Base-by-base conservation (phyloP, 1,140 invertebrate species). In the Pseudomyrmex pallidus region DNA sequence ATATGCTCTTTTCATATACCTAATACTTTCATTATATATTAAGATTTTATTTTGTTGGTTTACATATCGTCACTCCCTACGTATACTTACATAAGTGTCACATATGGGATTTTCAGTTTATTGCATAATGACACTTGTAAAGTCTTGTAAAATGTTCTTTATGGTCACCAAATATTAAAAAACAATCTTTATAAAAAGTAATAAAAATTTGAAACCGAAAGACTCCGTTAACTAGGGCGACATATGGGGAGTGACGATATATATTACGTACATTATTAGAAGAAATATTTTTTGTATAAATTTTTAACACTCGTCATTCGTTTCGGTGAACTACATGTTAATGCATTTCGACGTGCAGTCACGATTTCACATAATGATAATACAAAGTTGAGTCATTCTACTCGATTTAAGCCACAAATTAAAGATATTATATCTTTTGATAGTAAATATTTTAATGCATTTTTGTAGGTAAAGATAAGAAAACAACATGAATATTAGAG, bases 361-460 rank as follows among this genome's bases (percentile, higher is more conserved):
- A 67, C 50, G 63, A 77, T 77, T 67, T 56, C 50, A 15, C 8
- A 17, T 8, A 5, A 10, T 9, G 44, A 59, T 57, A 70, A 80
- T 20, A 59, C 44, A 3, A 22, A 46, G 54, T 80, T 59, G 76
- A 80, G 20, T 80, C 76, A 80, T 22, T 48, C 13, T 8, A 20
- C 12, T n/a, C 0, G 15, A 59, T 35, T 78, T 59, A 64, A 48
- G 22, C 20, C 70, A 25, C 22, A 72, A 70, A 80, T 35, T 4
- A 59, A 70, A 35, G 17, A 25, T 25, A 25, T 5, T 17, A 22
- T 25, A 10, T 48, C 7, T 48, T 35, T 50, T 5, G 44, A 61
- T 80, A 80, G 17, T 35, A 15, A 44, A 57, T 78, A 78, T 78
- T 64, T 78, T 68, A 46, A 67, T 77, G 25, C 61, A 56, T 4